Conservation (phyloP, 2,113 vertebrate genomes). For the Mugil cephalus region DNA sequence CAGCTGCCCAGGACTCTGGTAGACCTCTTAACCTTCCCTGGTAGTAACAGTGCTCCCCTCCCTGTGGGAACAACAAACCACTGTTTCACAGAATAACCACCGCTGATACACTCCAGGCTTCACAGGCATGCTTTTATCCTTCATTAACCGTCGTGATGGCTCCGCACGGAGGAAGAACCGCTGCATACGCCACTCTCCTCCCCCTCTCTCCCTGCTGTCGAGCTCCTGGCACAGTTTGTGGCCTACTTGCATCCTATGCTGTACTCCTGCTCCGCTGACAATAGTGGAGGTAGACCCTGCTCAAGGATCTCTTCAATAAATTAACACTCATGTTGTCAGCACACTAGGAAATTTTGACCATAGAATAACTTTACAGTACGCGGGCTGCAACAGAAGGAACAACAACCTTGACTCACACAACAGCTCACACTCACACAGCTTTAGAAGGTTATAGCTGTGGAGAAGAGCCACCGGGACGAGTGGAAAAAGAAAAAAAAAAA, state of each 20-base stretch:
- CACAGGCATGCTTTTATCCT: constrained; percentile 2
- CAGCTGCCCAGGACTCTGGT: constrained; percentile 88
- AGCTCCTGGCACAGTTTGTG: constrained; percentile 52
- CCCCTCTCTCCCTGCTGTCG: background rate
- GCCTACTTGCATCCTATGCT: constrained; percentile 67
- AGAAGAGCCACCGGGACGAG: constrained; percentile 18
- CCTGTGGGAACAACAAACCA: constrained; percentile 78
- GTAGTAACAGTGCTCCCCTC: constrained; percentile 96
- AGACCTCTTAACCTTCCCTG: constrained; percentile 89
- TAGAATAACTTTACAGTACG: background rate
- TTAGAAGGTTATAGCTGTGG: constrained; percentile 5
- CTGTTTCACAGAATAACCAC: constrained; percentile 23
- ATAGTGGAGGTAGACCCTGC: constrained; percentile 34
- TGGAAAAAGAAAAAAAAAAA: constrained; percentile 28
- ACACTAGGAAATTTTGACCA: constrained; percentile 10
- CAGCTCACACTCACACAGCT: background rate
- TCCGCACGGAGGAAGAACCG: constrained; percentile 7
- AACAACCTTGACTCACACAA: constrained; percentile 3
- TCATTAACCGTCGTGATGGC: constrained; percentile 6
- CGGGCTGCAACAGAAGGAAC: background rate
- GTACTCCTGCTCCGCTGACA: constrained; percentile 46
- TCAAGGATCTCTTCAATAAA: constrained; percentile 67
- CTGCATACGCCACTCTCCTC: background rate
- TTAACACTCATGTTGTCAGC: constrained; percentile 36
- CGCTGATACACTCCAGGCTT: constrained; percentile 24